Conservation (phyloP, 2,888 invertebrate genomes). For the Cyclophora punctaria region DNA sequence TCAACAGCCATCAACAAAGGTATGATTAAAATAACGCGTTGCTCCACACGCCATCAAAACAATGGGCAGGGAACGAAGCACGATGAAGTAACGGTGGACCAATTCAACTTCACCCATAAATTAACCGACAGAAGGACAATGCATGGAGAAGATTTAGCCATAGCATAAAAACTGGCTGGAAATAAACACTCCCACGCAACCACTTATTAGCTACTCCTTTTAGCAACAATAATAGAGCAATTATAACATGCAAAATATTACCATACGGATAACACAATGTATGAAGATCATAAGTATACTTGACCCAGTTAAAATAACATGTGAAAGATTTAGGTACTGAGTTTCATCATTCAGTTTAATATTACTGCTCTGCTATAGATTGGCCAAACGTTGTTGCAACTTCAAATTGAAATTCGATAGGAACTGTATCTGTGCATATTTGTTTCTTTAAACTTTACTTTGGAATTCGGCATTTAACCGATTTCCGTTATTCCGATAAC, state of each 20-base stretch:
- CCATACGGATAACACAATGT: slow-evolving; percentile 12
- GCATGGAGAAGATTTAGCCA: slow-evolving; percentile 18
- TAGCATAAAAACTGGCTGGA: slow-evolving; percentile 22
- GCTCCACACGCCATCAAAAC: slow-evolving; percentile 41
- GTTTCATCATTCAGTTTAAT: slow-evolving; percentile 5
- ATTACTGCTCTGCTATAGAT: not conserved
- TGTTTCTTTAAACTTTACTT: not conserved
- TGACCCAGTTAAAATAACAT: slow-evolving; percentile 22
- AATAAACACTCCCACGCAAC: slow-evolving; percentile 22
- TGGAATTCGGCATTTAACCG: not conserved
- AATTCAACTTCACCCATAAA: slow-evolving; percentile 37
- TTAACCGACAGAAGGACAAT: slow-evolving; percentile 36
- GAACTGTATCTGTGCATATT: not conserved
- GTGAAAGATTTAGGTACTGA: slow-evolving; percentile 15
- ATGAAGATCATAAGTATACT: slow-evolving; percentile 23
- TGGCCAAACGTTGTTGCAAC: not conserved
- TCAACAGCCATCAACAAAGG: slow-evolving; percentile 26
- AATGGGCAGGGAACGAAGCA: slow-evolving; percentile 27
- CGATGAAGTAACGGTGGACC: slow-evolving; percentile 39
- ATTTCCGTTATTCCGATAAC: not conserved
- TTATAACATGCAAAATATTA: slow-evolving; percentile 9
- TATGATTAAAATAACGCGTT: slow-evolving; percentile 34
- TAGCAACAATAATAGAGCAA: slow-evolving; percentile 21
- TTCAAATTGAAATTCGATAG: not conserved
- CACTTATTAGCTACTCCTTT: slow-evolving; percentile 11